Evolutionary conservation across 2,888 invertebrate species (phyloP).

Genomic region (Carterocephalus palaemon): DNA sequence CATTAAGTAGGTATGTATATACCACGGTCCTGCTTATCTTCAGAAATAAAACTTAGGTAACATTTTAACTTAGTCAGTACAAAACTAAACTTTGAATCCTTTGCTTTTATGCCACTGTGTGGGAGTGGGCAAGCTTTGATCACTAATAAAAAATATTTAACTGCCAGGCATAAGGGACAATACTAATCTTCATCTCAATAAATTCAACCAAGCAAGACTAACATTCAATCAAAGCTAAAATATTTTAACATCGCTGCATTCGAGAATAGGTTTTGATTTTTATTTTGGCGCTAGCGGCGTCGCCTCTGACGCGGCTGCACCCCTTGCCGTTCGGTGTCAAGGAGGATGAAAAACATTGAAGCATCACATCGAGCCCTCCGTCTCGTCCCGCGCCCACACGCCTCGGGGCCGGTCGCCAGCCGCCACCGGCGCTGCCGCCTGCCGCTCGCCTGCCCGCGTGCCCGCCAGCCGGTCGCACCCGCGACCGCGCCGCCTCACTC

Average conservation of each 20-base stretch:
- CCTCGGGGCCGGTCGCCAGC: slow-evolving; percentile 50
- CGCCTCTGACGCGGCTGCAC: slow-evolving; percentile 40
- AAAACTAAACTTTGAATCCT: too few species aligned
- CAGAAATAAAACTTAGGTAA: too few species aligned
- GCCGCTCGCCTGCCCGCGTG: slow-evolving; percentile 42
- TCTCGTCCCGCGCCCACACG: slow-evolving; percentile 66
- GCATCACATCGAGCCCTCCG: slow-evolving; percentile 57
- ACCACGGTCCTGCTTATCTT: too few species aligned
- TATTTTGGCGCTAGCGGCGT: slow-evolving; percentile 44
- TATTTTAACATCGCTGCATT: slow-evolving; percentile 24
- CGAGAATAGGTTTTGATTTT: slow-evolving; percentile 42
- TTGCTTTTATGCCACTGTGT: too few species aligned
- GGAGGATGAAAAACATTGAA: slow-evolving; percentile 55
- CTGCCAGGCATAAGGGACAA: too few species aligned
- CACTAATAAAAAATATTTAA: too few species aligned
- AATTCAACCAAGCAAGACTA: not conserved
- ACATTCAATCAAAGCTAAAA: slow-evolving; percentile 1
- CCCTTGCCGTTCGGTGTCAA: slow-evolving; percentile 36
- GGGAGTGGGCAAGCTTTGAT: too few species aligned
- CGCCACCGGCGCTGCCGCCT: slow-evolving; percentile 46
- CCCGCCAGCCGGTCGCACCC: slow-evolving; percentile 28
- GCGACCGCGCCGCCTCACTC: slow-evolving; percentile 61
- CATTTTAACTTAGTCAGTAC: too few species aligned
- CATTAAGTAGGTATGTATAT: too few species aligned
- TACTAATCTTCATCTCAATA: slow-evolving; percentile 3